Evolutionary conservation across 2,888 invertebrate species (phyloP).

Genomic region (Rhamnusium bicolor): DNA sequence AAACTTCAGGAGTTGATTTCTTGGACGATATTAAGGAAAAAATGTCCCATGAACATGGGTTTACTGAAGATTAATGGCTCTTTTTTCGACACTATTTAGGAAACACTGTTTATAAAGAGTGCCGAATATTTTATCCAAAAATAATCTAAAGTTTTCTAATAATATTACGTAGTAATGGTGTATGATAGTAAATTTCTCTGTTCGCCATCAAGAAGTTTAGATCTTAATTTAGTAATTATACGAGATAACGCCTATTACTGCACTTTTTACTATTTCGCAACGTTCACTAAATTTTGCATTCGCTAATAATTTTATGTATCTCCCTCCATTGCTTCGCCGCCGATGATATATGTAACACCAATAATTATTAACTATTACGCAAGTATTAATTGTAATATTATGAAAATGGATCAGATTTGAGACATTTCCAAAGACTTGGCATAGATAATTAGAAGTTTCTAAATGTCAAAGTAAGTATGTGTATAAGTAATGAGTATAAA

Average conservation of each 20-base stretch:
- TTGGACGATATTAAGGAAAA: too few relatives aligned
- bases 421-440: constrained; percentile 30
- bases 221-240: background rate
- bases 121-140: too few relatives aligned
- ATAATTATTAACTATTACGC: constrained; percentile 18
- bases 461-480: constrained; percentile 13
- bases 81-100: too few relatives aligned
- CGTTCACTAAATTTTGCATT: background rate
- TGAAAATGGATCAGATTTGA: constrained; percentile 31
- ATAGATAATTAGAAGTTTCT: constrained; percentile 37
- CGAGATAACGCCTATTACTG: background rate
- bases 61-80: too few relatives aligned
- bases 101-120: too few relatives aligned
- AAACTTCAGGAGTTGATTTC: too few relatives aligned
- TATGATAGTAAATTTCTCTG: too few relatives aligned
- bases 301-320: background rate
- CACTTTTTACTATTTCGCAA: background rate
- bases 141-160: too few relatives aligned
- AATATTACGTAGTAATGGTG: too few relatives aligned
- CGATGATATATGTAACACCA: constrained; percentile 16
- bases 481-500: constrained; percentile 43
- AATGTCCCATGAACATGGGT: too few relatives aligned
- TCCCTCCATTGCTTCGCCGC: background rate
- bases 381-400: constrained; percentile 19
- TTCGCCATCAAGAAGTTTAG: too few relatives aligned